phyloP scores from a whole-genome alignment of 2,113 vertebrate genomes.

The Aldabrachelys gigantea region DNA sequence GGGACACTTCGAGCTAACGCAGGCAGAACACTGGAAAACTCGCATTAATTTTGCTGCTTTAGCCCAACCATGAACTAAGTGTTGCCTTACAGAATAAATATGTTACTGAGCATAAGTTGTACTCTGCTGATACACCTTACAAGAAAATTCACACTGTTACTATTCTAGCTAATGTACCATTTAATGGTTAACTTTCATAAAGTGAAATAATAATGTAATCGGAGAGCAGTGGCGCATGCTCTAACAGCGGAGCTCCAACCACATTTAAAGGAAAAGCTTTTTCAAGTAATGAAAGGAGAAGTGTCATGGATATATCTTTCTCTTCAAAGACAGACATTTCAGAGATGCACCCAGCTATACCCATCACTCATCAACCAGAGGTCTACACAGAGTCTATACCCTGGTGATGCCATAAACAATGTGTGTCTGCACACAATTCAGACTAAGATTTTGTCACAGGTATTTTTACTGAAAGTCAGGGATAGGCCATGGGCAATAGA shows the following conservation, averaged over 20 bases:
- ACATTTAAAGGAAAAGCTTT: background rate
- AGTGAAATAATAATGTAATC: background rate
- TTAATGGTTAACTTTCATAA: background rate
- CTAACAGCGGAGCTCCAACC: background rate
- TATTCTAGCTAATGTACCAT: background rate
- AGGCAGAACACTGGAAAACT: background rate
- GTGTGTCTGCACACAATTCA: too few relatives aligned
- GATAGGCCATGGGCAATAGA: too few relatives aligned
- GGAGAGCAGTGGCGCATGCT: background rate
- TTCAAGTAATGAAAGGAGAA: background rate
- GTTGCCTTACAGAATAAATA: background rate
- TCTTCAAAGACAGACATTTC: background rate
- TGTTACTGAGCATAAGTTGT: background rate
- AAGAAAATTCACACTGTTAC: background rate
- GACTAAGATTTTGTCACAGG: too few relatives aligned
- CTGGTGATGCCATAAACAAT: too few relatives aligned
- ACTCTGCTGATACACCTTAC: background rate
- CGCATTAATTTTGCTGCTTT: background rate
- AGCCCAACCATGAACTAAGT: too few relatives aligned
- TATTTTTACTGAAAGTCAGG: too few relatives aligned
- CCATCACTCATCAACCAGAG: too few relatives aligned
- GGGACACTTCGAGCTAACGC: background rate
- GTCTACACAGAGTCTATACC: too few relatives aligned
- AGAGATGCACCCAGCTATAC: background rate
- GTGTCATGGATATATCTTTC: background rate